These are phyloP conservation scores for Tupaia chinensis DNA, from an alignment of 2,113 vertebrate species.

Conservation along the genomic window DNA sequence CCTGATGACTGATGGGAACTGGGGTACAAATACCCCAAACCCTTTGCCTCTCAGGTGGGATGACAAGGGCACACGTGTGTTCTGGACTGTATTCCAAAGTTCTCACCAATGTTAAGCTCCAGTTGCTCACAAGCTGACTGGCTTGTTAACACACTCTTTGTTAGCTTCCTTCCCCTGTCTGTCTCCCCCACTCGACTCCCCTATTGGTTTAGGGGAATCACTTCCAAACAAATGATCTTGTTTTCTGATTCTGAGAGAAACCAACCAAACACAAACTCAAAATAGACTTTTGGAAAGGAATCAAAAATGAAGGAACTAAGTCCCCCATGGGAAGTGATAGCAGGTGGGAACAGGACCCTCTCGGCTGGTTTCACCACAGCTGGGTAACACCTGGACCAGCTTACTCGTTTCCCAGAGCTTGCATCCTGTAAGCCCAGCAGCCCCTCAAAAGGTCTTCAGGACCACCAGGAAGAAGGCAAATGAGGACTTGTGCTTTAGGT, in stretches of 20 bases:
- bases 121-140: background rate
- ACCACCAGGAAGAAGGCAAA: background rate
- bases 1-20: background rate
- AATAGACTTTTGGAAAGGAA: background rate
- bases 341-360: background rate
- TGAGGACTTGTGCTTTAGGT: background rate
- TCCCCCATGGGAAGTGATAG: background rate
- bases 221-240: background rate
- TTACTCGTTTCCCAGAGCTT: background rate
- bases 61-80: too few species aligned
- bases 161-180: background rate
- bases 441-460: background rate
- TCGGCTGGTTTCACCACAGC: background rate
- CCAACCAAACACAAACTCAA: background rate
- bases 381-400: background rate
- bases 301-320: background rate
- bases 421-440: background rate
- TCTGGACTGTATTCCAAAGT: background rate
- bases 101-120: background rate
- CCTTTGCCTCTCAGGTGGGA: accelerated
- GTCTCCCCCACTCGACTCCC: background rate
- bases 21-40: background rate
- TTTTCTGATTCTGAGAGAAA: background rate
- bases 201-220: background rate
- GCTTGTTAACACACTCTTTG: background rate